Conservation (phyloP, 1,140 invertebrate species). For the Drosophila suzukii region DNA sequence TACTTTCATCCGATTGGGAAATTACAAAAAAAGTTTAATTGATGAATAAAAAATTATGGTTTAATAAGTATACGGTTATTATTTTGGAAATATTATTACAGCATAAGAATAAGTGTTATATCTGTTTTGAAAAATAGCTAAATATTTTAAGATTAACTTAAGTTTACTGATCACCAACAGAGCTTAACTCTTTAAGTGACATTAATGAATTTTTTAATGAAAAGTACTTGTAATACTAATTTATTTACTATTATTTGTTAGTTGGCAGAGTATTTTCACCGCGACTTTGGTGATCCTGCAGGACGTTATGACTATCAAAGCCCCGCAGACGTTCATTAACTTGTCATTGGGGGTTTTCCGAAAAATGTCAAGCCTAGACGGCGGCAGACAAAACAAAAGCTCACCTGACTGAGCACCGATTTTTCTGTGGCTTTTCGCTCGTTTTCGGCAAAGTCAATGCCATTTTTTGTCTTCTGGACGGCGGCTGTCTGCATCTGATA, state of each 20-base stretch:
- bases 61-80: too few relatives aligned
- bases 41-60: background rate
- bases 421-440: slow-evolving; percentile 17
- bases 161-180: too few relatives aligned
- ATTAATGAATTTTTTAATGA: too few relatives aligned
- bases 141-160: too few relatives aligned
- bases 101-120: too few relatives aligned
- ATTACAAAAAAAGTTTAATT: background rate
- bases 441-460: slow-evolving; percentile 41
- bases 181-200: too few relatives aligned
- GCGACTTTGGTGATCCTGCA: background rate
- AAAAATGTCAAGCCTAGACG: slow-evolving; percentile 62
- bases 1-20: background rate
- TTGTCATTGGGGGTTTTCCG: slow-evolving; percentile 61
- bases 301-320: slow-evolving; percentile 29
- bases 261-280: slow-evolving; percentile 8
- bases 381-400: slow-evolving; percentile 59
- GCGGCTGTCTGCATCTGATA: slow-evolving; percentile 74
- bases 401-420: slow-evolving; percentile 45
- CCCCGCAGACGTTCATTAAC: slow-evolving; percentile 73
- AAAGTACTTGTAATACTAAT: too few relatives aligned
- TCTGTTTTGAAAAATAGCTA: too few relatives aligned
- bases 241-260: too few relatives aligned
- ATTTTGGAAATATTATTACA: too few relatives aligned
- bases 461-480: slow-evolving; percentile 29